Base-by-base conservation (phyloP, 2,888 invertebrate genomes). In the Eubasilissa splendida region DNA sequence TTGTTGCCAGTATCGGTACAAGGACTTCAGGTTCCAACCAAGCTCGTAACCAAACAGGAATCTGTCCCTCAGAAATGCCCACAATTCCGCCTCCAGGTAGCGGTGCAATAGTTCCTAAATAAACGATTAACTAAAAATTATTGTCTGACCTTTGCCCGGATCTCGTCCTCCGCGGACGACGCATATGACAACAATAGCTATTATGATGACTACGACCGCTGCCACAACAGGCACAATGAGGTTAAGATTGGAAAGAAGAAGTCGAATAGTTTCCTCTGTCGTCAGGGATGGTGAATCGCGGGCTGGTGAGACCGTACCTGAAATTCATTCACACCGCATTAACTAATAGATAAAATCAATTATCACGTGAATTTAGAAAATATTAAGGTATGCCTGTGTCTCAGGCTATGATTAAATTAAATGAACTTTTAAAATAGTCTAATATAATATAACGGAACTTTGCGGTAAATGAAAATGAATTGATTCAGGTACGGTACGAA, bases 241-340 rank as follows among this genome's bases (percentile, higher is more conserved):
- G 92, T 97, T 96, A 88, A 97, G 93, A 91, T 97, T 96, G 86
- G 96, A 94, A 90, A 96, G 93, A 89, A 97, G 94, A 87, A 96
- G 94, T 92, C 95, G 95, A 91, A 96, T 92, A 85, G 96, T 95
- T 89, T 95, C 95, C 90, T 96, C 95, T 87, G 93, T 91, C 86
- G 94, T 94, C 87, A 93, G 91, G 86, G 94, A 92, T 87, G 95
- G 94, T 87, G 95, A 92, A 88, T 96, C 96, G 89, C 96, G 95
- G 88, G 94, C 94, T 91, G 96, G 96, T 91, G 97, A 96, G 91
- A 97, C 95, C 91, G 96, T 96, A 95, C 96, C 96, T 97, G 96
- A 93, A 96, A 96, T 93, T 90, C 90, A 88, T 84, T 83, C 84
- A 84, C 71, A 84, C 84, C 83, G 79, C 74, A 81, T 80, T 82